Conservation (phyloP, 2,797 vertebrate species). For the Taeniopygia guttata region DNA sequence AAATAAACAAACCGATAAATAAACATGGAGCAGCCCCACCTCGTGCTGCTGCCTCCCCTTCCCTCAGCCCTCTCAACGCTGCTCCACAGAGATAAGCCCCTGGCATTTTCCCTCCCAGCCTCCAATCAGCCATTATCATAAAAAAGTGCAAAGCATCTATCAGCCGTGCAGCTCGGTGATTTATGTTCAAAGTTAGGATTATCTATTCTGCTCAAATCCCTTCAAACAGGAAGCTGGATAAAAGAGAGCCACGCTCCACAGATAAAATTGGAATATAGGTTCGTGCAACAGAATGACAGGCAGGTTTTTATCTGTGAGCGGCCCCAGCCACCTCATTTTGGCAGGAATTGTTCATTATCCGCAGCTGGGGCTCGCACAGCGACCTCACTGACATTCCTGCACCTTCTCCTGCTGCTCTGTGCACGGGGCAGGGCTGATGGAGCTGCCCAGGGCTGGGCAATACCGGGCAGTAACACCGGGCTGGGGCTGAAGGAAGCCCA, state of each 20-base stretch:
- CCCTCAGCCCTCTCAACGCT: constrained; percentile 73
- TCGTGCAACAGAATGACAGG: constrained; percentile 66
- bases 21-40: neutral
- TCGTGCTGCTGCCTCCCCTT: neutral
- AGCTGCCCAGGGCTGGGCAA: neutral
- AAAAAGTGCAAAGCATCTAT: constrained; percentile 87
- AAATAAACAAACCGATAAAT: neutral
- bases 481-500: neutral
- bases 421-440: accelerated
- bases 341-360: constrained; percentile 65
- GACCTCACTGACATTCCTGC: constrained; percentile 19
- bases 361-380: neutral
- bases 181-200: constrained; percentile 98
- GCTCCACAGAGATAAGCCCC: constrained; percentile 89
- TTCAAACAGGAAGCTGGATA: constrained; percentile 88
- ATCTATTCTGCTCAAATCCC: constrained; percentile 92
- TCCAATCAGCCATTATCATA: constrained; percentile 90
- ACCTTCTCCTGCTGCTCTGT: neutral
- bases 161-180: constrained; percentile 81
- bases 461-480: accelerated
- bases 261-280: constrained; percentile 81
- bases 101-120: constrained; percentile 85
- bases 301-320: constrained; percentile 65
- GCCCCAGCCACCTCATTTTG: constrained; percentile 69
- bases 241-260: constrained; percentile 78